Evolutionary conservation across 2,113 vertebrate genomes (phyloP).

Genomic region (Indicator indicator): DNA sequence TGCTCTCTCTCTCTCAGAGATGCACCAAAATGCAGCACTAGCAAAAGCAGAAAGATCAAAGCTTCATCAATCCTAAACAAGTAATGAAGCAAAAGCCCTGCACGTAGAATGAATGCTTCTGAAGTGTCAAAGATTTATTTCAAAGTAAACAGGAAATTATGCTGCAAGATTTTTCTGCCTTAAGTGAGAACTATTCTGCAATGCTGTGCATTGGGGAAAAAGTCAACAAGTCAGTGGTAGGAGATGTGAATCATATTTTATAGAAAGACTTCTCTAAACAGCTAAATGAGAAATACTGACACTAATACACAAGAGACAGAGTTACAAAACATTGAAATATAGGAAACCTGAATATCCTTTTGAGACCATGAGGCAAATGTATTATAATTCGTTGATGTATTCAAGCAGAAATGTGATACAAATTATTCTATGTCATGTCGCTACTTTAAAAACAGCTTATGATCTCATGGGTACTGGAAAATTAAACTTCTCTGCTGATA

Average conservation of each 20-base stretch:
- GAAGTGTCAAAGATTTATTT: neutral
- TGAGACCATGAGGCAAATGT: neutral
- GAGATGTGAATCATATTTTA: neutral
- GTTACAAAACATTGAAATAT: too few species aligned
- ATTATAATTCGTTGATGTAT: neutral
- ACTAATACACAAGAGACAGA: too few species aligned
- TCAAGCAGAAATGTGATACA: neutral
- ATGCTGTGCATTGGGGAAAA: neutral
- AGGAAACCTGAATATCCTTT: neutral
- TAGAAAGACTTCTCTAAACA: neutral
- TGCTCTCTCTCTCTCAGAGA: neutral
- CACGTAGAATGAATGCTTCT: neutral
- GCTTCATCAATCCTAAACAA: neutral
- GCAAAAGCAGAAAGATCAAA: neutral
- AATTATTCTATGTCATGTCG: neutral
- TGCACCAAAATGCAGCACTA: neutral
- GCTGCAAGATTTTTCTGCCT: neutral
- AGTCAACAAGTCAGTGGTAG: neutral
- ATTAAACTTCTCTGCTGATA: neutral
- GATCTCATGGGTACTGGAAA: neutral
- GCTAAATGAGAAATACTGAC: too few species aligned
- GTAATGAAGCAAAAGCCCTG: neutral
- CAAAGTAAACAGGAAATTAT: neutral
- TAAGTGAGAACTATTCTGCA: neutral
- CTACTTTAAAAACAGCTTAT: neutral